phyloP scores from a whole-genome alignment of 1,140 invertebrate genomes.

The Drosophila nigromelanica region DNA sequence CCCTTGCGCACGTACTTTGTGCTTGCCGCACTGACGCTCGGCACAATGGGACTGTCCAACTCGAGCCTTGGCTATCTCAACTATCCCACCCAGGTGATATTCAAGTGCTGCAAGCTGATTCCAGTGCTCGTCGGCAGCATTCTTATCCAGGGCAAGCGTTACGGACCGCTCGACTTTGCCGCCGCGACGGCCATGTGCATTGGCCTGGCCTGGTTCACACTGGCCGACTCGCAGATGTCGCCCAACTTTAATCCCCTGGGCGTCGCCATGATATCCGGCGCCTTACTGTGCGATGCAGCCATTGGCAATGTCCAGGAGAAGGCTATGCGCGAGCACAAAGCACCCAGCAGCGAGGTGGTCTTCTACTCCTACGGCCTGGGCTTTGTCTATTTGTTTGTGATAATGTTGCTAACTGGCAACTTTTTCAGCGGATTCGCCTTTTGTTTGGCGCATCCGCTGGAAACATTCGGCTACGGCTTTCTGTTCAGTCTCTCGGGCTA shows the following conservation, averaged over 20 bases:
- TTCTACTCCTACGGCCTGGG: slow-evolving; percentile 96
- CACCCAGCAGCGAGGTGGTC: slow-evolving; percentile 95
- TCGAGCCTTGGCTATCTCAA: slow-evolving; percentile 97
- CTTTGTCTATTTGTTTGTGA: slow-evolving; percentile 92
- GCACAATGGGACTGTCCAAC: slow-evolving; percentile 98
- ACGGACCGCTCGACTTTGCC: slow-evolving; percentile 92
- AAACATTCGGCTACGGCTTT: slow-evolving; percentile 93
- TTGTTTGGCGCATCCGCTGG: slow-evolving; percentile 89
- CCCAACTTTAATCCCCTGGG: slow-evolving; percentile 94
- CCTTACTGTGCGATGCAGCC: slow-evolving; percentile 95
- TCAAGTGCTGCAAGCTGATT: slow-evolving; percentile 98
- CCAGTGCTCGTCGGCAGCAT: slow-evolving; percentile 97
- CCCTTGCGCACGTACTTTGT: slow-evolving; percentile 92
- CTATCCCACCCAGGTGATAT: slow-evolving; percentile 97
- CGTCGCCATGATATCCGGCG: slow-evolving; percentile 93
- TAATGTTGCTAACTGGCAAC: slow-evolving; percentile 90
- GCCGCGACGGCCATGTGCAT: slow-evolving; percentile 95
- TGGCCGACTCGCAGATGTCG: slow-evolving; percentile 95
- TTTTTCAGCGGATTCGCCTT: slow-evolving; percentile 90
- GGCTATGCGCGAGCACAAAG: slow-evolving; percentile 92
- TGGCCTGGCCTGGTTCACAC: slow-evolving; percentile 95
- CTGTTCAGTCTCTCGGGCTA: slow-evolving; percentile 96
- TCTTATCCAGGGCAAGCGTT: slow-evolving; percentile 95
- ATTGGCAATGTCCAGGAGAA: slow-evolving; percentile 99
- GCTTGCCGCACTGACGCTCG: slow-evolving; percentile 93